Evolutionary conservation across 2,113 vertebrate genomes (phyloP).

Genomic region (Origma solitaria): DNA sequence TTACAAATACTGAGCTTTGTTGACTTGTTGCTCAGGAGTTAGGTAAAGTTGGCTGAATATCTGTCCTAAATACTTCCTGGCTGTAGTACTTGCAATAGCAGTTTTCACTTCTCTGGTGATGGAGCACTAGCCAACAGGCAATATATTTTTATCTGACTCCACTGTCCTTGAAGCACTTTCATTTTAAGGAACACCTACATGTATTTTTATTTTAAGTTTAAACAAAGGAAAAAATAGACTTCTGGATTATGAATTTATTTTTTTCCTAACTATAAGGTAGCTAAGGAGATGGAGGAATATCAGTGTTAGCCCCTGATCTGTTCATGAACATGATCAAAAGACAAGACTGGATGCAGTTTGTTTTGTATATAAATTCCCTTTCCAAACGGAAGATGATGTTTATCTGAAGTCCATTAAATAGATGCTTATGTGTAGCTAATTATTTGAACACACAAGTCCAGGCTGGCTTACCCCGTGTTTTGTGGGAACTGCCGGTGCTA

Average conservation of each 20-base stretch:
- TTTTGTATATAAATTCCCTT: not conserved
- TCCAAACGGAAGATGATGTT: not conserved
- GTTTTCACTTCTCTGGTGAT: not conserved
- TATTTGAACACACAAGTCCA: not conserved
- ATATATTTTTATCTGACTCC: slow-evolving; percentile 36
- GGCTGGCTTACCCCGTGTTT: not conserved
- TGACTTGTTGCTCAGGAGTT: slow-evolving; percentile 31
- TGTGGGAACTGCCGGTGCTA: not conserved
- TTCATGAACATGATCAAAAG: not conserved
- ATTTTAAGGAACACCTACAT: not conserved
- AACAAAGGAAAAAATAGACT: not conserved
- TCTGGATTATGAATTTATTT: not conserved
- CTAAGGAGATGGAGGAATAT: not conserved
- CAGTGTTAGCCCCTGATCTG: not conserved
- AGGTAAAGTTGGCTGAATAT: slow-evolving; percentile 30
- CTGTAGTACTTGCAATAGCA: not conserved
- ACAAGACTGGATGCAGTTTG: not conserved
- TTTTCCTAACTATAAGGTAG: not conserved
- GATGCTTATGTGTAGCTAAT: not conserved
- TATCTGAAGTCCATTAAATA: not conserved
- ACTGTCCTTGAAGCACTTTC: not conserved
- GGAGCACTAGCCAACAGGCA: not conserved
- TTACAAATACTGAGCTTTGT: not conserved
- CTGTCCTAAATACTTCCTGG: slow-evolving; percentile 37
- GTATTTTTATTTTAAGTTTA: not conserved